Conservation (phyloP, 2,113 vertebrate species). For the Hiodon tergisus region DNA sequence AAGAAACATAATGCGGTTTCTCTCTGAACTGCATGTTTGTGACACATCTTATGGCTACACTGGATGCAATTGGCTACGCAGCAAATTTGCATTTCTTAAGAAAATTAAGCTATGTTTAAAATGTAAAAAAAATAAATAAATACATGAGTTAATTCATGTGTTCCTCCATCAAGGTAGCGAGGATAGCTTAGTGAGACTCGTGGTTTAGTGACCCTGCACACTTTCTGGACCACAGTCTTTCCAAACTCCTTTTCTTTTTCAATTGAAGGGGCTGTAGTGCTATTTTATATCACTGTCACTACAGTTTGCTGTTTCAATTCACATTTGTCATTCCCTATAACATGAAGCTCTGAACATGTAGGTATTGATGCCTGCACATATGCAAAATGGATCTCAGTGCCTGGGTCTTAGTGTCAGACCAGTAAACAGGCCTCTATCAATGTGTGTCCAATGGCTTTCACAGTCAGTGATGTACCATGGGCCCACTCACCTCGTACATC, state of each 20-base stretch:
- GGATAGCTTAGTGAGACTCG: too few species aligned
- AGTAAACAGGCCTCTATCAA: background rate
- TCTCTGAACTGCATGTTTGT: conserved; percentile 22
- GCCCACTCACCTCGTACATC: background rate
- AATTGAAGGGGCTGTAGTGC: background rate
- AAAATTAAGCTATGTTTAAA: background rate
- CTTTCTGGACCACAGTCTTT: too few species aligned
- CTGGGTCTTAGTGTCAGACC: background rate
- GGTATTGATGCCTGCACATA: too few species aligned
- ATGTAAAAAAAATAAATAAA: too few species aligned
- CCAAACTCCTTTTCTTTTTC: background rate
- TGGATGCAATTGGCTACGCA: conserved; percentile 48
- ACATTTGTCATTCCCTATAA: too few species aligned
- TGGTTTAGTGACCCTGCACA: too few species aligned
- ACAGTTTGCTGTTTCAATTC: background rate
- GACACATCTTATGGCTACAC: conserved; percentile 29
- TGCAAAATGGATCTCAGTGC: background rate
- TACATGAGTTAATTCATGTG: too few species aligned
- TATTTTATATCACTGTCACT: background rate
- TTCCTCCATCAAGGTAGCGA: background rate
- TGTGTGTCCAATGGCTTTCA: background rate
- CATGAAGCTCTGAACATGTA: too few species aligned
- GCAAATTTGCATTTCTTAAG: conserved; percentile 43
- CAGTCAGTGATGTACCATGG: background rate
- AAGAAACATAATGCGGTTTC: conserved; percentile 18